Base-by-base conservation (phyloP, 1,140 invertebrate species). In the Dreissena polymorpha region DNA sequence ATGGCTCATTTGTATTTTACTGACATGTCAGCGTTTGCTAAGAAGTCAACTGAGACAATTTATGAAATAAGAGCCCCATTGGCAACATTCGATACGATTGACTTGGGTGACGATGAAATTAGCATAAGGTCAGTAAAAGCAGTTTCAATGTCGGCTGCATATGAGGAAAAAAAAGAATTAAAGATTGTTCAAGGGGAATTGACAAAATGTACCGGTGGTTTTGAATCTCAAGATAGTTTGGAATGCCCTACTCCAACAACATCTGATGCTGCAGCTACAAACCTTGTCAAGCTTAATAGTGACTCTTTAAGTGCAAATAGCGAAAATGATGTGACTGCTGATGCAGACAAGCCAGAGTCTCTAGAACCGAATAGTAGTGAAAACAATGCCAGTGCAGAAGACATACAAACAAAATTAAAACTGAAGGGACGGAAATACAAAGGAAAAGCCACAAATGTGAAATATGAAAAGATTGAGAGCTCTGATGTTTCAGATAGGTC, bases 71-170 rank as follows among this genome's bases (percentile, higher is more conserved):
- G 82, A 70, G 91, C 91, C 60, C 91, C 91, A 53, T 77, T 91
- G 51, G 91, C 91, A 21, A 89, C 91, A 13, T 91, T 91, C 88
- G 91, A 91, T 72, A 91, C 90, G n/a, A 85, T 91, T 74, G 91
- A 91, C 72, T 74, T 91, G 10, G 89, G 88, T 23, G 88, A 88
- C 71, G 53, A 55, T 55, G 53, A 55, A 55, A 12, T 55, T 12
- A 55, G 53, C 18, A 55, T 55, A 12, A 55, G 18, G 53, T 55
- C 53, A 12, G 18, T 12, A 12, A 55, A 55, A 55, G 12, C 53
- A 55, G 18, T 55, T 18, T 18, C 12, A 12, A 55, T 55, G 53
- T 12, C 53, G 18, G 18, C 18, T 12, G 53, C 53, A 55, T 12
- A 55, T 55, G 53, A 55, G 18, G n/a, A n/a, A n/a, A n/a, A n/a